Base-by-base conservation (phyloP, 2,113 vertebrate species). In the Toxotes jaculatrix region DNA sequence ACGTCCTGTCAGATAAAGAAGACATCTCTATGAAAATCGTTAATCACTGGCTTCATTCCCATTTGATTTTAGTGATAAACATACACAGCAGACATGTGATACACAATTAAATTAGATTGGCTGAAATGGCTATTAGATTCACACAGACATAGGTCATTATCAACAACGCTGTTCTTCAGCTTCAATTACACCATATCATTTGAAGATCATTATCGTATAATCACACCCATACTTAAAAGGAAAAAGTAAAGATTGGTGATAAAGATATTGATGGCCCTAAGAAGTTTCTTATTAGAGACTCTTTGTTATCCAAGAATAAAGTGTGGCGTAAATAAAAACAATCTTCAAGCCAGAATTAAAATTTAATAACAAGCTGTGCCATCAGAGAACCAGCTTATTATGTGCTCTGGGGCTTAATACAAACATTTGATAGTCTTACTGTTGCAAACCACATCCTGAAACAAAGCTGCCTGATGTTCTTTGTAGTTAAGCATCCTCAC, bases 381-480 rank as follows among this genome's bases (percentile, higher is more conserved):
- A 74, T 55, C 83, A 82, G 83, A 81, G 87, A 83, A 57, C 45
- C 27, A 55, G 70, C 80, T 89, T 80, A 85, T 87, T 87, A 74
- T 69, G 72, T 74, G 74, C 90, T 82, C 53, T 23, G 40, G 74
- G 80, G 83, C 84, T 89, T 87, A 89, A 93, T 88, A 88, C 88
- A 90, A 88, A 90, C 78, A 91, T 89, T 89, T 89, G 84, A 86
- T 83, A 81, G 88, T 84, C 76, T 55, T 74, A 88, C 84, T 84
- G 81, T 80, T 78, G 84, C 75, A 79, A 88, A 81, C 56, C 51
- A 60, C 68, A 79, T 89, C 72, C 79, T 83, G 89, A 91, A 89
- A 93, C 91, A 92, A 91, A 89, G 87, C 84, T 82, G 82, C 57
- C 82, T 84, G 85, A 90, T 91, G 79, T 87, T 92, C 83, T 92